These are phyloP conservation scores for Xestia rhomboidea DNA, from an alignment of 2,888 invertebrate genomes.

Conservation along the genomic window DNA sequence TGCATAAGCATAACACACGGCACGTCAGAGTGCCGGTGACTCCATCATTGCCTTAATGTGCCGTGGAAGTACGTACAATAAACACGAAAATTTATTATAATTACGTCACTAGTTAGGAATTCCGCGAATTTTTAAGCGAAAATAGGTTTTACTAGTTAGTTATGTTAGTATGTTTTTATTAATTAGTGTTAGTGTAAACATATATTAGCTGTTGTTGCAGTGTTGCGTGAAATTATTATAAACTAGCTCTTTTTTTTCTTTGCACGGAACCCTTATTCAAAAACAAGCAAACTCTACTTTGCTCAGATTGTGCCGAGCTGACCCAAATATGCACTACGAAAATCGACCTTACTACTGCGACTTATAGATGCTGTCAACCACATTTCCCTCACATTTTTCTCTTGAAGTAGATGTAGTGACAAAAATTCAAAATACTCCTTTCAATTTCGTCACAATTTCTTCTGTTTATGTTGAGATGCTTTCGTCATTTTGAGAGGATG, in stretches of 20 bases:
- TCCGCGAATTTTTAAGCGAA: slow-evolving; percentile 37
- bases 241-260: no score
- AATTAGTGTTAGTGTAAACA: slow-evolving; percentile 13
- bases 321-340: background rate
- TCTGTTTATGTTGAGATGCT: no score
- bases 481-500: no score
- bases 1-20: no score
- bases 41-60: slow-evolving; percentile 38
- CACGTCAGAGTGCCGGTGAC: slow-evolving; percentile 35
- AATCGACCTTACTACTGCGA: background rate
- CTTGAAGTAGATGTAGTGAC: background rate
- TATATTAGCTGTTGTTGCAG: background rate
- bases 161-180: slow-evolving; percentile 37
- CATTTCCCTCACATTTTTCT: background rate
- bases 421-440: no score
- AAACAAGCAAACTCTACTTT: no score
- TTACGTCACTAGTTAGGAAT: slow-evolving; percentile 49
- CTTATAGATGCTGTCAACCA: background rate
- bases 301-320: background rate
- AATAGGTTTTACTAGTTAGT: slow-evolving; percentile 55
- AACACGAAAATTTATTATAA: slow-evolving; percentile 47
- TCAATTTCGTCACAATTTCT: no score
- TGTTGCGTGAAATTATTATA: no score
- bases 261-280: no score
- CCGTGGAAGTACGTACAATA: slow-evolving; percentile 34